A percentile compares a stretch with the other conserved stretches of the same genome.
These are phyloP conservation scores for Oryzaephilus surinamensis DNA, from an alignment of 1,140 invertebrate genomes.

Conservation along the genomic window DNA sequence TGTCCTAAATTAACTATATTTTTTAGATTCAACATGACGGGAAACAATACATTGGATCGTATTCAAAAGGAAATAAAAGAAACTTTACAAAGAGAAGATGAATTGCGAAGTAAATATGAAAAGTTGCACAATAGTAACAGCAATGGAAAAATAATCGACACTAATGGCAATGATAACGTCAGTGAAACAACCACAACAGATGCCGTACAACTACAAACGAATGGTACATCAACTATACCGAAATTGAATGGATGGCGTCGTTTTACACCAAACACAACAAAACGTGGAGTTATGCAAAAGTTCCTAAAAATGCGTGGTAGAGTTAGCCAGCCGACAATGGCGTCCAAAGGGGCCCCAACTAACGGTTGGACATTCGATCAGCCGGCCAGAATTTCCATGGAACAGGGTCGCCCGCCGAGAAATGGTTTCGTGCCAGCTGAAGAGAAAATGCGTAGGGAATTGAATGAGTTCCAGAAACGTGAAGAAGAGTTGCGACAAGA, in stretches of 20 bases:
- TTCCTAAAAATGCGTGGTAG: slow-evolving; percentile 33
- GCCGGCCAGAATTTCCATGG: slow-evolving; percentile 12
- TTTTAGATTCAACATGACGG: slow-evolving; percentile 19
- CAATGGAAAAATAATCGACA: neutral
- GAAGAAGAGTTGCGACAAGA: slow-evolving; percentile 29
- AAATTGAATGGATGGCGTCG: slow-evolving; percentile 8
- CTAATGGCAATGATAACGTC: slow-evolving; percentile 3
- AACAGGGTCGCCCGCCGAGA: too few species aligned
- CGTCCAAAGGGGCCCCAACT: neutral
- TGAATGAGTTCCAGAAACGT: slow-evolving; percentile 28
- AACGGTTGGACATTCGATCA: slow-evolving; percentile 8
- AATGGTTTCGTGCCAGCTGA: slow-evolving; percentile 26
- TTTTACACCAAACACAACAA: slow-evolving; percentile 24
- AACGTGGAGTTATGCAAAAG: slow-evolving; percentile 34
- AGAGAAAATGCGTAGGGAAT: slow-evolving; percentile 29
- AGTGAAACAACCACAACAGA: neutral
- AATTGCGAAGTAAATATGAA: slow-evolving; percentile 18
- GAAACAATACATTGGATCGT: slow-evolving; percentile 26
- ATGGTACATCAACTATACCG: slow-evolving; percentile 1
- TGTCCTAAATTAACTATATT: slow-evolving; percentile 8
- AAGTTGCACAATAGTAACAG: slow-evolving; percentile 3
- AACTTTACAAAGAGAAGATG: slow-evolving; percentile 29
- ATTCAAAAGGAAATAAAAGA: slow-evolving; percentile 36
- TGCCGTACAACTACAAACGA: neutral
- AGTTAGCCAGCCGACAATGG: slow-evolving; percentile 9